A percentile compares a stretch with the other conserved stretches of the same genome.
Evolutionary conservation across 2,888 invertebrate genomes (phyloP).

Genomic region (Lathronympha strigana): DNA sequence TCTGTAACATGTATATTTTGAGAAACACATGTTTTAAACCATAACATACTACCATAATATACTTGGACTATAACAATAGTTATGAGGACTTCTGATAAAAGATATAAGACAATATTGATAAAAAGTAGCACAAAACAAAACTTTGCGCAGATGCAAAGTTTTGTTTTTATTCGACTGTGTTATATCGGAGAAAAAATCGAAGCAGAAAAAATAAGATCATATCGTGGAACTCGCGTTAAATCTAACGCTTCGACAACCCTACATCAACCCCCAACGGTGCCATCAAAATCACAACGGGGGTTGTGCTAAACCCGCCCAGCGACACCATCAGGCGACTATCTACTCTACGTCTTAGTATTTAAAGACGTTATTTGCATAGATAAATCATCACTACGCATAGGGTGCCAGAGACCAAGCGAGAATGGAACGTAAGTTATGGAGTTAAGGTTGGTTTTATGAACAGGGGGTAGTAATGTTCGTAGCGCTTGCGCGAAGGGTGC

Average conservation of each 20-base stretch:
- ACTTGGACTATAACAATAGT: no score
- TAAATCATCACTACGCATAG: not conserved
- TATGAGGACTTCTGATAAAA: no score
- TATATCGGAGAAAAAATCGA: no score
- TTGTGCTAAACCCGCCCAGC: slow-evolving; percentile 23
- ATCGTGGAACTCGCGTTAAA: no score
- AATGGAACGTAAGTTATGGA: not conserved
- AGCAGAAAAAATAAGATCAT: no score
- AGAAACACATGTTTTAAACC: no score
- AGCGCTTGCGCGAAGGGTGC: slow-evolving; percentile 21
- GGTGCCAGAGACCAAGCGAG: not conserved
- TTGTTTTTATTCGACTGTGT: no score
- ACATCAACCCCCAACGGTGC: slow-evolving; percentile 6
- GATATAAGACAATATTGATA: no score
- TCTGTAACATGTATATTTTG: not conserved
- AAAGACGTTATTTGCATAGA: not conserved
- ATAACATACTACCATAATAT: no score
- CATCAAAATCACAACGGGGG: slow-evolving; percentile 24
- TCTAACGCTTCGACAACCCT: slow-evolving; percentile 16
- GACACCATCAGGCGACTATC: not conserved
- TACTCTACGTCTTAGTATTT: not conserved
- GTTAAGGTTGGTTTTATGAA: not conserved
- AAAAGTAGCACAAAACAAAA: no score
- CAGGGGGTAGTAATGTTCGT: not conserved
- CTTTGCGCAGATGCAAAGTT: no score